Evolutionary conservation across 2,888 invertebrate species (phyloP), one percentile per base, ranked within the genome.

Genomic region (Thumatha senex): DNA sequence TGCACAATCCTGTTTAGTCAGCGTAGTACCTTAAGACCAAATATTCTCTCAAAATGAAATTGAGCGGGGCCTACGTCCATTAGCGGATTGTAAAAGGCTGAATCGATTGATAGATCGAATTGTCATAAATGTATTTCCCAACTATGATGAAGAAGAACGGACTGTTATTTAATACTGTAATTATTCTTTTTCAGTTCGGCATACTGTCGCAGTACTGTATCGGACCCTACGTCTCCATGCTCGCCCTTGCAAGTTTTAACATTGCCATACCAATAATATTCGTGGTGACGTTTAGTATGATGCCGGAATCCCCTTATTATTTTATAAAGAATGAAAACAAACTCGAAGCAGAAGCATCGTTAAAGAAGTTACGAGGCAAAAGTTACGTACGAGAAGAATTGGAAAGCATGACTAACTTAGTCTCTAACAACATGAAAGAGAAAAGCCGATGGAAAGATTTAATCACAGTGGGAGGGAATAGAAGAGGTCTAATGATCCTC

Each of bases 231-330:
- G 92, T 92, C 13, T 92, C 93, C 18, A 93, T 94, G 79, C 76
- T 92, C 54, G 86, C 81, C 0, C 81, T 93, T 24, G 93, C 93
- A 7, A 91, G 92, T 63, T 91, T 93, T 63, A 92, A 93, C 45
- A 86, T 93, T 36, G 77, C 92, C 0, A 84, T 93, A 48, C 92
- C 94, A 0, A 80, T 93, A 30, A 64, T 93, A 1, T 92, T 93
- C 67, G 85, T 94, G 11, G 74, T 93, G 0, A 88, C 92, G 0
- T 93, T 94, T 72, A 82, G 92, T 41, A 92, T 92, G 35, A 92
- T 94, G 89, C 95, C 95, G 0, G 95, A 95, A 74, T 93, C 94
- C 1, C 95, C 95, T 0, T 92, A 94, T 65, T 93, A 89, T 69
- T 87, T 87, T 70, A 84, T 93, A 18, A 91, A 92, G 45, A 78